These are phyloP conservation scores for Hydriomena furcata DNA, from an alignment of 2,888 invertebrate species.

Conservation along the genomic window DNA sequence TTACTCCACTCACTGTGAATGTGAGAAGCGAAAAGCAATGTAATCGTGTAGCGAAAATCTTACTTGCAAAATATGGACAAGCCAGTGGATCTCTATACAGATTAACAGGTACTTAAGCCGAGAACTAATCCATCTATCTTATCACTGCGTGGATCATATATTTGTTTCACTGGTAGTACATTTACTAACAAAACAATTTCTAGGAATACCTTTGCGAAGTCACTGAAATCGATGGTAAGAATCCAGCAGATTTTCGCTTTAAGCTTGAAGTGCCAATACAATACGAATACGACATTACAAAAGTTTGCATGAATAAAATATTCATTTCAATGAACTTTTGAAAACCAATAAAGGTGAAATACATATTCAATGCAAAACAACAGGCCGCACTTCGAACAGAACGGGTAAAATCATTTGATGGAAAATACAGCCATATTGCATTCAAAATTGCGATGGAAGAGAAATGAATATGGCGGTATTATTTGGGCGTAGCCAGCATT, in stretches of 20 bases:
- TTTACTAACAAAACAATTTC: too few species aligned
- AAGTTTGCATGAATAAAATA: constrained; percentile 4
- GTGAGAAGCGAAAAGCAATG: constrained; percentile 13
- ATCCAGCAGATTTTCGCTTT: too few species aligned
- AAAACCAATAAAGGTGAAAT: constrained; percentile 15
- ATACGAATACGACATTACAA: not conserved
- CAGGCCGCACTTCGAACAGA: constrained; percentile 1
- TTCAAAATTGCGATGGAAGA: not conserved
- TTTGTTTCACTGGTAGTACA: too few species aligned
- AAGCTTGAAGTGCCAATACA: not conserved
- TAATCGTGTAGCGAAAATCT: constrained; percentile 9
- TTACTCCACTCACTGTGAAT: constrained; percentile 14
- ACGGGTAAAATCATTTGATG: not conserved
- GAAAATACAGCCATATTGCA: constrained; percentile 12
- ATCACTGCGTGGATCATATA: too few species aligned
- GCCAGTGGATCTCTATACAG: too few species aligned
- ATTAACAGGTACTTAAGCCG: too few species aligned
- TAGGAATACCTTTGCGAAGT: too few species aligned
- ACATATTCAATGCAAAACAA: constrained; percentile 17
- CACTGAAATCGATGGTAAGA: too few species aligned
- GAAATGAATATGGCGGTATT: constrained; percentile 1
- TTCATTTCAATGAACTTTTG: constrained; percentile 8
- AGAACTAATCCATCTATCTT: too few species aligned
- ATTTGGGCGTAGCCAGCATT: not conserved
- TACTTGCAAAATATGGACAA: constrained; percentile 3